A percentile compares a stretch with the other conserved stretches of the same genome.
phyloP scores from a whole-genome alignment of 2,888 invertebrate species.

The Steinernema hermaphroditum region DNA sequence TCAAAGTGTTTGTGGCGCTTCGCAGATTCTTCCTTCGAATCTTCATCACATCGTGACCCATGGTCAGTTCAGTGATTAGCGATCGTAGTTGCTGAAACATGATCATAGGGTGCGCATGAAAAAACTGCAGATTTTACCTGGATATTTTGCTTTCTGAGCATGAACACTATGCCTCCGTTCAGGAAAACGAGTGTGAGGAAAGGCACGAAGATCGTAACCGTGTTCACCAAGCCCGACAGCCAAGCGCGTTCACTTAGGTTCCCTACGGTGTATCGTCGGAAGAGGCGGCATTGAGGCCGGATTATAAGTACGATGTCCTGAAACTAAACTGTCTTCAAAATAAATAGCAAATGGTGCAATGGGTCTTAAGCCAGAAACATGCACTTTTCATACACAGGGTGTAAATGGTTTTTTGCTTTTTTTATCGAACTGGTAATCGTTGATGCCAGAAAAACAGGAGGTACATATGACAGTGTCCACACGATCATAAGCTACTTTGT shows the following conservation, averaged over 20 bases:
- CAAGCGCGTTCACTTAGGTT: slow-evolving; percentile 40
- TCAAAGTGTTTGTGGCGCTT: slow-evolving; percentile 58
- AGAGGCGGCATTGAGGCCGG: slow-evolving; percentile 36
- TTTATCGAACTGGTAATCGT: no score
- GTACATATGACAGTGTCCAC: no score
- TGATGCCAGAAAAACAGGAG: no score
- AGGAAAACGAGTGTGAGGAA: slow-evolving; percentile 63
- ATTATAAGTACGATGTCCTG: slow-evolving; percentile 43
- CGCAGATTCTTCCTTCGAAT: slow-evolving; percentile 56
- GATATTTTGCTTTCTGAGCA: slow-evolving; percentile 62
- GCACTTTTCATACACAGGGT: no score
- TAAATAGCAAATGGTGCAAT: no score
- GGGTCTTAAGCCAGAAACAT: no score
- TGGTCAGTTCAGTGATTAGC: slow-evolving; percentile 62
- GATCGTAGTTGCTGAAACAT: slow-evolving; percentile 59
- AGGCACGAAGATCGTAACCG: slow-evolving; percentile 57
- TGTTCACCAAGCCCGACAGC: slow-evolving; percentile 40
- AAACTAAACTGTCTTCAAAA: slow-evolving; percentile 25
- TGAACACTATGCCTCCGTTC: slow-evolving; percentile 64
- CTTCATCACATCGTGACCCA: slow-evolving; percentile 63
- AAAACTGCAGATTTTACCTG: slow-evolving; percentile 41
- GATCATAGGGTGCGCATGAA: slow-evolving; percentile 4
- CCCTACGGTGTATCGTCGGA: slow-evolving; percentile 42
- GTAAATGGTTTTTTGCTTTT: no score
- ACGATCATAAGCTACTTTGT: no score